phyloP scores from a whole-genome alignment of 2,888 invertebrate genomes.

The Trachelus tabidus region DNA sequence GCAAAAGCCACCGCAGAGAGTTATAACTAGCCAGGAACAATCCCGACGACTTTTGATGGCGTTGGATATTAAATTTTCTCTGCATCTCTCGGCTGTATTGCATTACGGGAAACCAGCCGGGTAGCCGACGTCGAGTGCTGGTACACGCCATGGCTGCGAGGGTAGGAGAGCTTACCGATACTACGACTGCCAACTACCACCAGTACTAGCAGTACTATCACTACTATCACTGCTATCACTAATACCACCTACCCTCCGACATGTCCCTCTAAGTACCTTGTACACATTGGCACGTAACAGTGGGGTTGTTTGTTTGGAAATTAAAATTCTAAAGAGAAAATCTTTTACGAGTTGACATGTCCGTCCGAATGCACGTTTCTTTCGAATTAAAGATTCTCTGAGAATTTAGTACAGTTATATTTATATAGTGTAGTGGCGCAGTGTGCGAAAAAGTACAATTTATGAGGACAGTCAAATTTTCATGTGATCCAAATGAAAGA shows the following conservation, averaged over 20 bases:
- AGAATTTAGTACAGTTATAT: too few species aligned
- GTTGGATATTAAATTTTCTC: constrained; percentile 64
- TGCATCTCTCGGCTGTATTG: constrained; percentile 59
- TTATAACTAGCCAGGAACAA: constrained; percentile 58
- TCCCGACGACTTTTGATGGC: constrained; percentile 62
- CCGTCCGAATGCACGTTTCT: constrained; percentile 3
- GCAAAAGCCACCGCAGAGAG: constrained; percentile 12
- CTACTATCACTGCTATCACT: constrained; percentile 1
- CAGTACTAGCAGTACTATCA: background rate
- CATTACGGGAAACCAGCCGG: constrained; percentile 57
- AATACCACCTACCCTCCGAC: background rate
- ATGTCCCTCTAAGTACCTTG: constrained; percentile 47
- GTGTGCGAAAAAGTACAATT: too few species aligned
- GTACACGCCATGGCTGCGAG: background rate
- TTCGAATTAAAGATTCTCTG: background rate
- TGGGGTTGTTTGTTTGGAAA: constrained; percentile 58
- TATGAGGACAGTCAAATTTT: too few species aligned
- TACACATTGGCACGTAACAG: constrained; percentile 53
- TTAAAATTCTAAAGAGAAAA: constrained; percentile 62
- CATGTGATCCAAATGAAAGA: too few species aligned
- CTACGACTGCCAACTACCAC: background rate
- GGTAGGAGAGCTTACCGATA: too few species aligned
- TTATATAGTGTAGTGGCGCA: too few species aligned
- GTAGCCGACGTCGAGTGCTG: background rate
- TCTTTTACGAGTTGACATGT: constrained; percentile 45